Conservation (phyloP, 2,113 vertebrate genomes). For the Lichenostomus cassidix region DNA sequence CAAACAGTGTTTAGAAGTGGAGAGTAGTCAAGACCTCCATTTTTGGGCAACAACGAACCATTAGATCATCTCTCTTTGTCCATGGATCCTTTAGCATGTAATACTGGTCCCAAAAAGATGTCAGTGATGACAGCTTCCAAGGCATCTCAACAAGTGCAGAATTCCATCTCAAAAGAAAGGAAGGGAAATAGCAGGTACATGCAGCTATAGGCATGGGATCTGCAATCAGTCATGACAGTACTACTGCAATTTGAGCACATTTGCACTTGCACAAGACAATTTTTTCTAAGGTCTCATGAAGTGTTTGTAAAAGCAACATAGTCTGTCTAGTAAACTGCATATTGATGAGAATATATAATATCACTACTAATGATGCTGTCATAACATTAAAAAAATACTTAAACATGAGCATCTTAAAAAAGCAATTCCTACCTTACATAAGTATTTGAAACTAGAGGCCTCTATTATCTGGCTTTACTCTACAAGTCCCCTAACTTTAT, state of each 20-base stretch:
- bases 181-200: background rate
- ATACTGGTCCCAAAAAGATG: accelerated
- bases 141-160: background rate
- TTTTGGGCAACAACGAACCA: background rate
- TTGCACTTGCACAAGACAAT: background rate
- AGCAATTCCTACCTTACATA: background rate
- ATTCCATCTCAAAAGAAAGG: background rate
- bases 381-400: background rate
- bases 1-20: background rate
- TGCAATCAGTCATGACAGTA: accelerated
- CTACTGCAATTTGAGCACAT: background rate
- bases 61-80: background rate
- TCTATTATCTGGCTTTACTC: background rate
- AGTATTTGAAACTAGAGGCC: background rate
- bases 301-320: background rate
- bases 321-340: background rate
- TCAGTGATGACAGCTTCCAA: background rate
- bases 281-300: background rate
- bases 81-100: background rate
- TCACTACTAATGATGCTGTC: background rate
- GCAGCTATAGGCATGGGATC: background rate
- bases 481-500: background rate
- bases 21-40: background rate
- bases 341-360: background rate
- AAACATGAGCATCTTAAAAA: background rate